phyloP scores from a whole-genome alignment of 2,797 vertebrate genomes.

The Danio choprae region DNA sequence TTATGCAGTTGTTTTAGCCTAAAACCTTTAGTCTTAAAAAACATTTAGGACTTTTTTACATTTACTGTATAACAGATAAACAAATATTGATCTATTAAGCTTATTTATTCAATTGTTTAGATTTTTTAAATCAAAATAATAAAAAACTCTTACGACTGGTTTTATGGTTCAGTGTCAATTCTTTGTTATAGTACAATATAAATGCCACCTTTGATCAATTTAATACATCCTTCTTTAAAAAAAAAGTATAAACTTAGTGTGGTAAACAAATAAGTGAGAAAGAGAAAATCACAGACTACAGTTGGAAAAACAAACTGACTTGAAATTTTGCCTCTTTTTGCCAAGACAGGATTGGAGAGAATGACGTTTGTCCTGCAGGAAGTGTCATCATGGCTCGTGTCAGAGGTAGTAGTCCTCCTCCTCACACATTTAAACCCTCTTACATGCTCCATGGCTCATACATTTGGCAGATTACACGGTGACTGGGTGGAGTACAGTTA shows the following conservation, averaged over 20 bases:
- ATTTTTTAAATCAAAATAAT: too few relatives aligned
- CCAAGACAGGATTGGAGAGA: constrained; percentile 33
- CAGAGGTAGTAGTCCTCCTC: constrained; percentile 17
- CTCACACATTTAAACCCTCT: constrained; percentile 30
- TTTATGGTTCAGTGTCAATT: too few relatives aligned
- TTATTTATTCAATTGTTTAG: too few relatives aligned
- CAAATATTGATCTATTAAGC: too few relatives aligned
- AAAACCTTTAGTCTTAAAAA: too few relatives aligned
- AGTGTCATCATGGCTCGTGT: constrained; percentile 41
- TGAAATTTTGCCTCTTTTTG: neutral
- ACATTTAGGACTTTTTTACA: too few relatives aligned
- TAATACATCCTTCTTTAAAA: neutral
- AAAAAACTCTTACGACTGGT: too few relatives aligned
- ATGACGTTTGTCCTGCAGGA: constrained; percentile 40
- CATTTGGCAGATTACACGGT: constrained; percentile 11
- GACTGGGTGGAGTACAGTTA: constrained; percentile 14
- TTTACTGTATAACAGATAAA: too few relatives aligned
- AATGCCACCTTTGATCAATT: neutral
- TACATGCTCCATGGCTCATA: constrained; percentile 14
- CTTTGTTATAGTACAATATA: too few relatives aligned
- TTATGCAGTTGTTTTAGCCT: too few relatives aligned
- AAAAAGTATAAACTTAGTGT: neutral
- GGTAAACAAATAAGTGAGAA: neutral
- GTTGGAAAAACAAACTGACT: neutral
- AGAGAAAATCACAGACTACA: neutral